A percentile compares a stretch with the other conserved stretches of the same genome.
Evolutionary conservation across 2,113 vertebrate genomes (phyloP).

Genomic region (Ranitomeya variabilis): DNA sequence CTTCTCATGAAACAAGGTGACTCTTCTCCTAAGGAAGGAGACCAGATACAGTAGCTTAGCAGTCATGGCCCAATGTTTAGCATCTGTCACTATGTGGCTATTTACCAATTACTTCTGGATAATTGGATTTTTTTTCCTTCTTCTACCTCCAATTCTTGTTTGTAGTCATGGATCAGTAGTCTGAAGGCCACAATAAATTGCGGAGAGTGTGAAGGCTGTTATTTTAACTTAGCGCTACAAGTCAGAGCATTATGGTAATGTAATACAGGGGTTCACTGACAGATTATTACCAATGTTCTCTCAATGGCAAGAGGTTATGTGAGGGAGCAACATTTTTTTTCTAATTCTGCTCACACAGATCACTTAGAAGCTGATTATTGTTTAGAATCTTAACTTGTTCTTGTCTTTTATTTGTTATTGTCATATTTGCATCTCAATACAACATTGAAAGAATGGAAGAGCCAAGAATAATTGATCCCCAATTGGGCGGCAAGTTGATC

Average conservation of each 20-base stretch:
- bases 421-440: background rate
- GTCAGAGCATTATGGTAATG: slow-evolving; percentile 13
- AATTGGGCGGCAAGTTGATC: no score
- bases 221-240: slow-evolving; percentile 3
- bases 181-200: slow-evolving; percentile 41
- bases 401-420: background rate
- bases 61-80: slow-evolving; percentile 27
- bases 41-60: slow-evolving; percentile 41
- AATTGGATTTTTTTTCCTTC: slow-evolving; percentile 47
- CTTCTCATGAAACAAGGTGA: slow-evolving; percentile 67
- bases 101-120: slow-evolving; percentile 52
- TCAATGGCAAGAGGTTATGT: background rate
- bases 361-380: background rate
- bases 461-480: background rate
- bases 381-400: background rate
- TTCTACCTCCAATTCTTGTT: slow-evolving; percentile 33
- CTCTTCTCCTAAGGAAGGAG: slow-evolving; percentile 48
- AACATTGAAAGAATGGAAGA: background rate
- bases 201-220: slow-evolving; percentile 16
- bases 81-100: slow-evolving; percentile 42
- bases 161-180: slow-evolving; percentile 44
- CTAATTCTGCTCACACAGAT: background rate
- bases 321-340: background rate
- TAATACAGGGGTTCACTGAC: background rate
- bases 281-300: slow-evolving; percentile 20